Percentiles rank a stretch among this genome's conserved stretches.
Evolutionary conservation across 2,888 invertebrate genomes (phyloP).

Genomic region (Polyploca ridens): DNA sequence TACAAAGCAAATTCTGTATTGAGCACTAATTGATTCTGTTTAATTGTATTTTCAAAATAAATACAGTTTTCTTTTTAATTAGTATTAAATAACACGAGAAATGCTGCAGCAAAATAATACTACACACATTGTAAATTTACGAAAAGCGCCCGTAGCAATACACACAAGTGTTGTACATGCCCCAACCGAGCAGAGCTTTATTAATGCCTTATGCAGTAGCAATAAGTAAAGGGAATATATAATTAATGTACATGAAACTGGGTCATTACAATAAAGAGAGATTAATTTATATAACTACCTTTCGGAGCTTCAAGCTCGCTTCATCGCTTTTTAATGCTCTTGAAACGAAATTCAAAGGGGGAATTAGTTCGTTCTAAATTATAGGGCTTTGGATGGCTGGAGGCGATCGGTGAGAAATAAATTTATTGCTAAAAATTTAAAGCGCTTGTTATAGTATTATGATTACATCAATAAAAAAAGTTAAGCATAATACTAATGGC

Average conservation of each 20-base stretch:
- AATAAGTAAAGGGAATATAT: conserved; percentile 60
- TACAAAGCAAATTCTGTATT: neutral
- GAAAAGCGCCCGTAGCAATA: conserved; percentile 21
- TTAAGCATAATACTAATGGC: neutral
- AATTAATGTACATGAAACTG: conserved; percentile 62
- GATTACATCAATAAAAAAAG: no score
- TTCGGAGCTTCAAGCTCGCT: conserved; percentile 19
- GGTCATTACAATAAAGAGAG: conserved; percentile 59
- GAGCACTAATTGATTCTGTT: neutral
- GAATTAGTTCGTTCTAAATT: conserved; percentile 6
- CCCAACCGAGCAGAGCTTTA: conserved; percentile 59
- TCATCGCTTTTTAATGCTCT: conserved; percentile 12
- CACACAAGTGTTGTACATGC: conserved; percentile 51
- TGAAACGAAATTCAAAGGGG: conserved; percentile 3
- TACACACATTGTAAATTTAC: conserved; percentile 35
- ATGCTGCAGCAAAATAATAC: conserved; percentile 23
- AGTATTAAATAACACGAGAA: neutral
- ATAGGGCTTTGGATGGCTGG: neutral
- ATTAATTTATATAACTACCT: conserved; percentile 49
- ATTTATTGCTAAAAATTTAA: neutral
- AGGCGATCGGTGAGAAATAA: neutral
- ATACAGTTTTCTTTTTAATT: no score
- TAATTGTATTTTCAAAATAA: neutral
- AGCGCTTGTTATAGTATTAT: neutral
- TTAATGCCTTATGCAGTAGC: conserved; percentile 56